Conservation (phyloP, 2,113 vertebrate species). For the Sylvilagus bachmani region DNA sequence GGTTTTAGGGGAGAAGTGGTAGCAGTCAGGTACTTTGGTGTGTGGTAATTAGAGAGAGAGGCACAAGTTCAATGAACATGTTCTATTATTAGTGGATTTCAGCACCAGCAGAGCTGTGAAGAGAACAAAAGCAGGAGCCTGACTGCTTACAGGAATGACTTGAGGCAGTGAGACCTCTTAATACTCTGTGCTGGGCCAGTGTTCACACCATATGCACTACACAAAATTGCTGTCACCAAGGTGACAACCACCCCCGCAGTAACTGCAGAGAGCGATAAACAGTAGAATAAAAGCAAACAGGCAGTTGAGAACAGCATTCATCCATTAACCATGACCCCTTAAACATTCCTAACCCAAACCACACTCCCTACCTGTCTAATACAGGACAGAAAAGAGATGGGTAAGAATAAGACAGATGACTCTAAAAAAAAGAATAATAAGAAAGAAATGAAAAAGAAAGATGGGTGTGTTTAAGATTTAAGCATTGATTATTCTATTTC, state of each 20-base stretch:
- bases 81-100: conserved; percentile 66
- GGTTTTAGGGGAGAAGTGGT: conserved; percentile 24
- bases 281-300: not conserved
- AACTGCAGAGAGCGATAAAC: not conserved
- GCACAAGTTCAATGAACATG: conserved; percentile 1
- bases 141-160: conserved; percentile 21
- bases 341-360: not conserved
- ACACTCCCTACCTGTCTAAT: not conserved
- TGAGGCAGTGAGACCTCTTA: conserved; percentile 37
- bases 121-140: conserved; percentile 64
- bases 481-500: not conserved
- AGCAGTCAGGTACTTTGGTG: conserved; percentile 26
- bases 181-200: not conserved
- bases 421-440: not conserved
- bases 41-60: conserved; percentile 66
- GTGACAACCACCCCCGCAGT: conserved; percentile 41
- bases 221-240: conserved; percentile 68
- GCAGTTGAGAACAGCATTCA: not conserved
- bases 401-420: not conserved
- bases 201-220: not conserved
- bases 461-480: not conserved
- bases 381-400: not conserved
- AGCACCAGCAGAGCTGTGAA: not conserved
- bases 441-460: not conserved
- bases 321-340: not conserved